These are phyloP conservation scores for Ormia ochracea DNA, from an alignment of 2,888 invertebrate species.

Conservation along the genomic window DNA sequence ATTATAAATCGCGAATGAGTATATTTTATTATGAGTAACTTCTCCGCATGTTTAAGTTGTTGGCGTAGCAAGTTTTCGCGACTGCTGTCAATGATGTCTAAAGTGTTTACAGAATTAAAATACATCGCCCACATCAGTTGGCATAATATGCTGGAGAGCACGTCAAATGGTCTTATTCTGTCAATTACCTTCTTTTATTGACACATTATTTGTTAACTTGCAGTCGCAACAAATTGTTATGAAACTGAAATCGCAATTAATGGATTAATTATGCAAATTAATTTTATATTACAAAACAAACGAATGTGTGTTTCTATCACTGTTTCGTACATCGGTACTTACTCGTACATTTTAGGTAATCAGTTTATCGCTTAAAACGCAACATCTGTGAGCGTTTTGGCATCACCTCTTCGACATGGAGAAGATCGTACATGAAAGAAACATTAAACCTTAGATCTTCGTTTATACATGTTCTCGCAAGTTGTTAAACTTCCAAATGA, in stretches of 20 bases:
- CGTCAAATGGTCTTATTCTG: slow-evolving; percentile 42
- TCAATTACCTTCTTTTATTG: slow-evolving; percentile 36
- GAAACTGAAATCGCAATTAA: neutral
- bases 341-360: no score
- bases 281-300: neutral
- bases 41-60: neutral
- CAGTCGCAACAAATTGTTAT: neutral
- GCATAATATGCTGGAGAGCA: slow-evolving; percentile 19
- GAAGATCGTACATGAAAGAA: no score
- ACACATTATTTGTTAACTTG: neutral
- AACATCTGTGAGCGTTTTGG: no score
- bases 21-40: neutral
- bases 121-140: slow-evolving; percentile 44
- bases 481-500: no score
- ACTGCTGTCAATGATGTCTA: slow-evolving; percentile 10
- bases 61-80: neutral
- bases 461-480: no score
- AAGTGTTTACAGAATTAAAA: neutral
- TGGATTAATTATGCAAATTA: neutral
- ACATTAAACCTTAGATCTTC: no score
- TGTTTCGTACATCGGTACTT: no score
- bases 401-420: no score
- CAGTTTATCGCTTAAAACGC: no score
- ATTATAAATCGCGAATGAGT: slow-evolving; percentile 14
- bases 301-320: neutral